Conservation (phyloP, 2,797 vertebrate genomes). For the Labeo calbasu region DNA sequence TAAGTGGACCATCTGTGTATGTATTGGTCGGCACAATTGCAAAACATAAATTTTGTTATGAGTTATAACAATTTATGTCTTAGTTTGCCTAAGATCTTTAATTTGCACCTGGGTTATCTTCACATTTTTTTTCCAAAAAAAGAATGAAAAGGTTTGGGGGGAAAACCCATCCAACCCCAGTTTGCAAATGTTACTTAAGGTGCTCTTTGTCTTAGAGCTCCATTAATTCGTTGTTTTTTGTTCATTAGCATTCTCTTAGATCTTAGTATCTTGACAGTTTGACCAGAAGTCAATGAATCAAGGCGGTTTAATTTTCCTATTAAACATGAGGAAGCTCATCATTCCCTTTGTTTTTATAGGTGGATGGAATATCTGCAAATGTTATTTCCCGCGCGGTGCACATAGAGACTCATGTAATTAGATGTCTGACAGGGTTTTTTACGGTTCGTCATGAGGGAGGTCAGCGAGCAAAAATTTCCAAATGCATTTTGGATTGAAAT, state of each 20-base stretch:
- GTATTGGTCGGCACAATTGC: background rate
- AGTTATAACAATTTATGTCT: background rate
- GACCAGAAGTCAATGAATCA: slow-evolving; percentile 18
- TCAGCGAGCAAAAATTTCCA: slow-evolving; percentile 41
- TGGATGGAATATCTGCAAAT: slow-evolving; percentile 52
- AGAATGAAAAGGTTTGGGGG: background rate
- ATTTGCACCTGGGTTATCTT: background rate
- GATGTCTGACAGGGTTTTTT: slow-evolving; percentile 43
- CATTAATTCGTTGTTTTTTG: background rate
- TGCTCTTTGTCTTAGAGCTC: background rate
- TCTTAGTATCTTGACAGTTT: slow-evolving; percentile 25
- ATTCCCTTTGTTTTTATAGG: slow-evolving; percentile 47
- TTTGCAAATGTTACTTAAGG: background rate
- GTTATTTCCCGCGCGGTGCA: slow-evolving; percentile 45
- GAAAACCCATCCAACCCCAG: background rate
- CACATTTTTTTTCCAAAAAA: background rate
- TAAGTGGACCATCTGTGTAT: too few species aligned
- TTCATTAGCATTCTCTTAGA: background rate
- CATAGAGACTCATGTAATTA: slow-evolving; percentile 45
- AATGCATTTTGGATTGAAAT: slow-evolving; percentile 41
- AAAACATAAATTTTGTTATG: background rate
- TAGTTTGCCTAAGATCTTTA: background rate
- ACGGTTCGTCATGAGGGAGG: slow-evolving; percentile 31
- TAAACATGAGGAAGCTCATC: slow-evolving; percentile 42
- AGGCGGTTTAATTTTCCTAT: slow-evolving; percentile 42